Evolutionary conservation across 2,797 vertebrate genomes (phyloP), one percentile per base, ranked within the genome.

Genomic region (Australoheros facetus): DNA sequence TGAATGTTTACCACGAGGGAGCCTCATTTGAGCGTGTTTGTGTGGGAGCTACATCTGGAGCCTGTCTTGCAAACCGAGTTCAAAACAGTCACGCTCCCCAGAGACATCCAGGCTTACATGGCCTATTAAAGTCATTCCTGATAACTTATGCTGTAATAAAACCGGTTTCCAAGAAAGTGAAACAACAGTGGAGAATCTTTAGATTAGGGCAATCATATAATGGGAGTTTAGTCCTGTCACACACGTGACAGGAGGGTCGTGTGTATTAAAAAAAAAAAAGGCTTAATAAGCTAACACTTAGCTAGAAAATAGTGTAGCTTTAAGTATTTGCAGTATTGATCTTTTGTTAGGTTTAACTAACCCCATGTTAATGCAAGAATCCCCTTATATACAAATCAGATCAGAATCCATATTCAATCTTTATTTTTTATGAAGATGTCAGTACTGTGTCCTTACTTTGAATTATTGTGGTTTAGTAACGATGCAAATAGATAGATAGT

Each of bases 1-100:
- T 84, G 82, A 85, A 87, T 86, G 79, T 87, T 86, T 80, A 75
- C 79, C 60, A 66, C 32, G 17, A 39, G 83, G 45, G 56, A 82
- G 75, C 71, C 71, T 90, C 78, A 82, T 85, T 77, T 71, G 42
- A 77, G 58, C 4, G 2, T 71, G 75, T 82, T 37, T 71, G 48
- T 70, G 56, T 81, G 21, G 6, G 39, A 59, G 57, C 19, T 78
- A 75, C 81, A 82, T 82, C 79, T 88, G 80, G 62, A 74, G 69
- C 19, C 48, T 55, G 57, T 77, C 77, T 77, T 21, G 1, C 57
- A 34, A 12, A 64, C 60, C 48, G 62, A 70, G 78, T 51, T 74
- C 28, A 62, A 23, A 51, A 58, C 59, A 48, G 45, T 69, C 64
- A 51, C 1, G 26, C 42, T 69, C 42, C 28, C 64, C 26, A 51